A percentile compares a stretch with the other conserved stretches of the same genome.
Conservation (phyloP, 2,888 invertebrate genomes). For the Chrysina gloriosa region DNA sequence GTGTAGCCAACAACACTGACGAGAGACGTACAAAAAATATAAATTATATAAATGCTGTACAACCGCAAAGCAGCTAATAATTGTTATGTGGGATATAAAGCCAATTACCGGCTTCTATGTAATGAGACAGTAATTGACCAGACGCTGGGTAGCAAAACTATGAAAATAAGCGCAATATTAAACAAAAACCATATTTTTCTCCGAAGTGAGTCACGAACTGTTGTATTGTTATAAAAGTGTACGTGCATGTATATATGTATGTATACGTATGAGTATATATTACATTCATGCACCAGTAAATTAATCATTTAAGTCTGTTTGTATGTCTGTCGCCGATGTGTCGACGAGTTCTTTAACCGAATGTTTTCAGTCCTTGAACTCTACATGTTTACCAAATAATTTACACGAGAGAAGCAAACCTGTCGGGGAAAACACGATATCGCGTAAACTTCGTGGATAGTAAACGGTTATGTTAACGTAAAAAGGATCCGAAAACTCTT, state of each 20-base stretch:
- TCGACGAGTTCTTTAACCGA: constrained; percentile 44
- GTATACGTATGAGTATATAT: constrained; percentile 8
- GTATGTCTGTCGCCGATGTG: constrained; percentile 40
- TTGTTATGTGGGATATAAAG: background rate
- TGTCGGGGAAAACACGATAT: constrained; percentile 27
- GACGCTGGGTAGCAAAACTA: constrained; percentile 10
- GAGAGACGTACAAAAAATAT: too few relatives aligned
- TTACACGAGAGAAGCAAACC: constrained; percentile 19
- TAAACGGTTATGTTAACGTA: background rate
- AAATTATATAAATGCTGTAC: too few relatives aligned
- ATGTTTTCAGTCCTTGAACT: constrained; percentile 44
- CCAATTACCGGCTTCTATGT: background rate
- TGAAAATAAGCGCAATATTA: constrained; percentile 2
- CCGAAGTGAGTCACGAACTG: constrained; percentile 36
- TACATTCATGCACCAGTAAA: constrained; percentile 39
- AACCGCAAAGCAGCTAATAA: constrained; percentile 25
- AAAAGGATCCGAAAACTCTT: background rate
- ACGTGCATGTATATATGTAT: constrained; percentile 4
- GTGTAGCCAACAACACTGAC: too few relatives aligned
- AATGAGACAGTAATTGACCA: constrained; percentile 9
- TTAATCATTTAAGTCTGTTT: constrained; percentile 43
- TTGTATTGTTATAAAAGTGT: constrained; percentile 31
- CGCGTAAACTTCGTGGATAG: background rate
- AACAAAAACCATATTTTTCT: constrained; percentile 27
- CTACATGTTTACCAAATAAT: constrained; percentile 42